These are phyloP conservation scores for Lithophane ornitopus DNA, from an alignment of 2,888 invertebrate species.

Conservation along the genomic window DNA sequence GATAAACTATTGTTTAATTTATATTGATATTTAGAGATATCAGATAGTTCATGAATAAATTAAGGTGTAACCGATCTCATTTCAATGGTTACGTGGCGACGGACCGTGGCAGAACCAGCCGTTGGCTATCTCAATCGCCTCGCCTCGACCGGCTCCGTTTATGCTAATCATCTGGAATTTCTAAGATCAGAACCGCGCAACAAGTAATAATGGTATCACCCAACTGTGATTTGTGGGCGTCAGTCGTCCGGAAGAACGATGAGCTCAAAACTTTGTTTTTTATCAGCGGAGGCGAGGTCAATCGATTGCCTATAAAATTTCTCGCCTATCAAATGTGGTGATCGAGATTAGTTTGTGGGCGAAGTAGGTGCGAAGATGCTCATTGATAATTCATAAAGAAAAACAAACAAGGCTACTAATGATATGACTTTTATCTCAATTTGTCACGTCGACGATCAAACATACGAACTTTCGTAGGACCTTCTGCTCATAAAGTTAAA, in stretches of 20 bases:
- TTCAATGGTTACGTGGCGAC: constrained; percentile 65
- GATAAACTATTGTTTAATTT: constrained; percentile 61
- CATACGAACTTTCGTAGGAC: constrained; percentile 60
- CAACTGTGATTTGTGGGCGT: constrained; percentile 78
- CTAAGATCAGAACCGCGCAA: constrained; percentile 73
- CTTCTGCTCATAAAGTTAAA: constrained; percentile 56
- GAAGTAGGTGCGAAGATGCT: constrained; percentile 74
- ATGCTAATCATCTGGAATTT: constrained; percentile 81
- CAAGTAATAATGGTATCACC: constrained; percentile 71
- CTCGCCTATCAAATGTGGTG: constrained; percentile 73
- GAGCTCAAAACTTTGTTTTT: constrained; percentile 71
- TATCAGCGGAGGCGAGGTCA: constrained; percentile 77
- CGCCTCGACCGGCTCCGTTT: constrained; percentile 76
- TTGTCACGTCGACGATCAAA: constrained; percentile 52
- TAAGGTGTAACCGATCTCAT: constrained; percentile 66
- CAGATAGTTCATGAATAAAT: constrained; percentile 68
- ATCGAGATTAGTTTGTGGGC: constrained; percentile 73
- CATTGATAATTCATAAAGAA: constrained; percentile 72
- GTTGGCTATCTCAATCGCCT: constrained; percentile 76
- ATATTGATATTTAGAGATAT: constrained; percentile 60
- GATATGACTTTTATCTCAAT: constrained; percentile 68
- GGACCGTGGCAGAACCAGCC: constrained; percentile 67
- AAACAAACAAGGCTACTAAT: constrained; percentile 64
- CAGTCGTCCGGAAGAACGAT: constrained; percentile 78
- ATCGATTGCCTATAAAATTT: constrained; percentile 77